Conservation (phyloP, 1,140 invertebrate genomes). For the Apolygus lucorum region DNA sequence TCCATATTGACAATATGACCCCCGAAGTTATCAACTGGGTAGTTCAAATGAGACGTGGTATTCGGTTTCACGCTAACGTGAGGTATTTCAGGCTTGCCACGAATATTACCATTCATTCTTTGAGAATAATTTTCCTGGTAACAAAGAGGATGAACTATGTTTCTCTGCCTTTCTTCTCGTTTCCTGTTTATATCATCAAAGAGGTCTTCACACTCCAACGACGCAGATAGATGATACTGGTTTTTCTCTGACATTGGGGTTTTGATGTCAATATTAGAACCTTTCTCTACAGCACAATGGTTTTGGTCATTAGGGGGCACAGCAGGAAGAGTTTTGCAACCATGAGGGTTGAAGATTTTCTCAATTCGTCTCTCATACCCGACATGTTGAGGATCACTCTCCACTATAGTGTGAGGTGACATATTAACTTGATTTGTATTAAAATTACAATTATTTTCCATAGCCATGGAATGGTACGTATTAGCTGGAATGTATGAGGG, state of each 20-base stretch:
- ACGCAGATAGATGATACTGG: conserved; percentile 9
- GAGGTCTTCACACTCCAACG: not conserved
- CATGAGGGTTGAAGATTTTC: conserved; percentile 10
- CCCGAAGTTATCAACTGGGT: not conserved
- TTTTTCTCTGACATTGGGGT: not conserved
- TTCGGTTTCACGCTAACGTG: not conserved
- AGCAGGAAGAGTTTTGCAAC: not conserved
- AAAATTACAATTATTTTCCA: not conserved
- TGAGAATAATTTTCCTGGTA: not conserved
- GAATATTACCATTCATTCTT: not conserved
- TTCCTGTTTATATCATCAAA: conserved; percentile 15
- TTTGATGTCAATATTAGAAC: not conserved
- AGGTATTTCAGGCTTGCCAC: not conserved
- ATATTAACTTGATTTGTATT: not conserved
- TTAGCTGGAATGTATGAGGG: not conserved
- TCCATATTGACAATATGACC: not conserved
- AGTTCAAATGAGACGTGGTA: not conserved
- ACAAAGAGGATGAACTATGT: conserved; percentile 10
- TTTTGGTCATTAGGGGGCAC: not conserved
- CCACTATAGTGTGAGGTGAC: not conserved
- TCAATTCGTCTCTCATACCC: conserved; percentile 10
- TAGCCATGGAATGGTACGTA: not conserved
- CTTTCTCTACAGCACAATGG: not conserved
- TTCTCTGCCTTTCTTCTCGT: conserved; percentile 3
- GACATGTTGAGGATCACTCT: not conserved